phyloP scores from a whole-genome alignment of 2,113 vertebrate genomes.

The Aegithalos caudatus region DNA sequence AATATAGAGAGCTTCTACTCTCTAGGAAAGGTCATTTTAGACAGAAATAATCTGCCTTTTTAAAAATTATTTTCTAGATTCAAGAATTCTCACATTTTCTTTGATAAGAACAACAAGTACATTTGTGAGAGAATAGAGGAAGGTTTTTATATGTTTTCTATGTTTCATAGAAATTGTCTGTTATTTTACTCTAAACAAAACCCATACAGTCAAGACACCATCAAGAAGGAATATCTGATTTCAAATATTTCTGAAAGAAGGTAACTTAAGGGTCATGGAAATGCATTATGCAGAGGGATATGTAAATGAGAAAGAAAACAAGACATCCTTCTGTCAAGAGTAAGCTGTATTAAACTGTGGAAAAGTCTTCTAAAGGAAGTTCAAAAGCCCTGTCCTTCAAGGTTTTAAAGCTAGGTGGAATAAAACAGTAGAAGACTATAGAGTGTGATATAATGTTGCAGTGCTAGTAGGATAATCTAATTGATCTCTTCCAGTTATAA shows the following conservation, averaged over 20 bases:
- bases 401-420: background rate
- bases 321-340: background rate
- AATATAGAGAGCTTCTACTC: background rate
- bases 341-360: background rate
- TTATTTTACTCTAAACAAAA: background rate
- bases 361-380: background rate
- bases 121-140: background rate
- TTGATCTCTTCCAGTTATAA: constrained; percentile 13
- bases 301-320: background rate
- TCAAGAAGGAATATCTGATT: background rate
- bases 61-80: background rate
- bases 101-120: background rate
- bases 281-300: background rate
- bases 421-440: background rate
- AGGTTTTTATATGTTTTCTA: background rate
- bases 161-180: background rate
- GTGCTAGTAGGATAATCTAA: background rate
- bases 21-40: background rate
- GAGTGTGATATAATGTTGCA: background rate
- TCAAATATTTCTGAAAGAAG: background rate
- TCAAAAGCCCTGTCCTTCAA: background rate
- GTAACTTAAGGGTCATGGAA: background rate
- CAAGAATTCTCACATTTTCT: background rate
- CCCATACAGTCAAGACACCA: accelerated
- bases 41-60: background rate